Evolutionary conservation across 2,888 invertebrate genomes (phyloP).

Genomic region (Erannis defoliaria): DNA sequence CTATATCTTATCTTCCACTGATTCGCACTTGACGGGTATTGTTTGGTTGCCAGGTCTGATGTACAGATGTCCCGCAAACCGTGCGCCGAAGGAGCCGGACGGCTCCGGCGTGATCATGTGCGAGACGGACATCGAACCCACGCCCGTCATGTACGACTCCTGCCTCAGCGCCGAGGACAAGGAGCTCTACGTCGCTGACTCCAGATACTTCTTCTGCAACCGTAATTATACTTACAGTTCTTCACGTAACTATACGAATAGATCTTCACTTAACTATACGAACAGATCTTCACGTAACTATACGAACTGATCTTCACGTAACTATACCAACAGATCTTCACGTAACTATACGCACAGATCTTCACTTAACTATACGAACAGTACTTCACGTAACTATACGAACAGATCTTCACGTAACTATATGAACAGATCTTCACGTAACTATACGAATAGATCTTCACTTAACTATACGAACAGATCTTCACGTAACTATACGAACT

Average conservation of each 20-base stretch:
- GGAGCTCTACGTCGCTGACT: slow-evolving; percentile 73
- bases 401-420: too few relatives aligned
- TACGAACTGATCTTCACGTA: too few relatives aligned
- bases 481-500: too few relatives aligned
- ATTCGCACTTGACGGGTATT: background rate
- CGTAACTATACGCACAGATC: too few relatives aligned
- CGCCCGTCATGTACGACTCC: slow-evolving; percentile 76
- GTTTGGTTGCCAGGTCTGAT: background rate
- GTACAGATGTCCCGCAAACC: slow-evolving; percentile 71
- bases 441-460: too few relatives aligned
- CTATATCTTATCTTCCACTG: background rate
- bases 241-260: background rate
- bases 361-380: too few relatives aligned
- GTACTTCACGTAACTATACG: too few relatives aligned
- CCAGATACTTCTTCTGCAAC: slow-evolving; percentile 80
- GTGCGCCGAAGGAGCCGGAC: slow-evolving; percentile 76
- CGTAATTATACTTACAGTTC: slow-evolving; percentile 59
- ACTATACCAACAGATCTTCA: too few relatives aligned
- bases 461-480: too few relatives aligned
- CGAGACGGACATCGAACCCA: slow-evolving; percentile 67
- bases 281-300: too few relatives aligned
- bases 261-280: too few relatives aligned
- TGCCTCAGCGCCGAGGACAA: slow-evolving; percentile 80
- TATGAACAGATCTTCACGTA: too few relatives aligned
- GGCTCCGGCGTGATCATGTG: slow-evolving; percentile 75